These are phyloP conservation scores for Dasyurus viverrinus DNA, from an alignment of 2,113 vertebrate species.

Conservation along the genomic window DNA sequence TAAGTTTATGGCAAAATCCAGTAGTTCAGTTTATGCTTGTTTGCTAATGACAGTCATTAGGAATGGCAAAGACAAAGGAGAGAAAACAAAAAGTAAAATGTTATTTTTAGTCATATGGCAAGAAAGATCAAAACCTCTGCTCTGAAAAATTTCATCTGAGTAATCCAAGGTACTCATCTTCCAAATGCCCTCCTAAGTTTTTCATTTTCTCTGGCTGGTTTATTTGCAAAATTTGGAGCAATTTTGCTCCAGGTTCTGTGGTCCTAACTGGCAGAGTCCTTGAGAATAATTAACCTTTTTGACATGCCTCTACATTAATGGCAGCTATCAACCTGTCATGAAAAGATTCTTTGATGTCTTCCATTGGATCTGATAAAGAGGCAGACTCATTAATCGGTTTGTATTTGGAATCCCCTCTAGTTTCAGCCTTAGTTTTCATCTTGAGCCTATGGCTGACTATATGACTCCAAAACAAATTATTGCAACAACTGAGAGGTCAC, in stretches of 20 bases:
- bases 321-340: conserved; percentile 64
- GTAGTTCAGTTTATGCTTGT: conserved; percentile 4
- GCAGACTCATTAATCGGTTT: conserved; percentile 51
- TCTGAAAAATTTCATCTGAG: neutral
- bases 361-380: neutral
- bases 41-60: neutral
- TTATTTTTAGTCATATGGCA: neutral
- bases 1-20: neutral
- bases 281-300: conserved; percentile 20
- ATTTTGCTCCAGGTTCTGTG: neutral
- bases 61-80: neutral
- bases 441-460: conserved; percentile 52
- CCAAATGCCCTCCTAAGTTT: neutral
- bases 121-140: neutral
- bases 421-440: conserved; percentile 29
- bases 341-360: conserved; percentile 40
- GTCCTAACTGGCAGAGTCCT: neutral
- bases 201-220: neutral
- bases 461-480: conserved; percentile 50
- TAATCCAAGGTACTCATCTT: neutral
- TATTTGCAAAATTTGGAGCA: neutral
- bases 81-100: neutral
- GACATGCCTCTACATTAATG: conserved; percentile 38
- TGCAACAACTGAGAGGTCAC: conserved; percentile 54
- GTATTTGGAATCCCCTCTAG: conserved; percentile 36